These are phyloP conservation scores for Ciconia stormi DNA, from an alignment of 2,113 vertebrate genomes.

Conservation along the genomic window DNA sequence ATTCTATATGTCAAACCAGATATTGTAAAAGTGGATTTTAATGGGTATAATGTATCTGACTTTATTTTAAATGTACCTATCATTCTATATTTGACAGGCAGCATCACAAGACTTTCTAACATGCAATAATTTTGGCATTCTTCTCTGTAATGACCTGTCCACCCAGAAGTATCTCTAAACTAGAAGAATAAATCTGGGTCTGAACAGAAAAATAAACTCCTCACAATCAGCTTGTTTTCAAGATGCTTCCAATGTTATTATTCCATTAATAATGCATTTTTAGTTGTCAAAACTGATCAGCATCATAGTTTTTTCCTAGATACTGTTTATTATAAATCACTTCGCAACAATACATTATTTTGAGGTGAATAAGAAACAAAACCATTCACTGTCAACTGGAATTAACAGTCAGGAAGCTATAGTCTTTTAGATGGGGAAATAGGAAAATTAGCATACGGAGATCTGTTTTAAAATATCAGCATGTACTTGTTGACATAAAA, in stretches of 20 bases:
- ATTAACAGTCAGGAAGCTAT: constrained; percentile 62
- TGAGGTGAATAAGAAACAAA: constrained; percentile 70
- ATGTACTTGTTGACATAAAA: constrained; percentile 55
- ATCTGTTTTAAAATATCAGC: constrained; percentile 53
- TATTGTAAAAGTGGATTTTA: constrained; percentile 41
- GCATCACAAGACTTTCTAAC: neutral
- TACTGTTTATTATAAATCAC: constrained; percentile 75
- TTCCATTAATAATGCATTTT: constrained; percentile 82
- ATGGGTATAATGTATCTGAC: neutral
- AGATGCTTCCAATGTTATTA: constrained; percentile 70
- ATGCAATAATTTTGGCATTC: neutral
- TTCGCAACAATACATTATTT: constrained; percentile 71
- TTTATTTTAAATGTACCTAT: neutral
- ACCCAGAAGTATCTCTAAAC: constrained; percentile 39
- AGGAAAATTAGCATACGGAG: constrained; percentile 69
- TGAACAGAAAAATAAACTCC: constrained; percentile 56
- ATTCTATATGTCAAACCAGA: constrained; percentile 6
- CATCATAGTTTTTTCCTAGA: constrained; percentile 61
- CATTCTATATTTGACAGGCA: neutral
- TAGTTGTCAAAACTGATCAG: constrained; percentile 76
- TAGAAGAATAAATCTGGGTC: constrained; percentile 35
- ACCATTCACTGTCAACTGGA: constrained; percentile 66
- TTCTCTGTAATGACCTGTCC: constrained; percentile 37
- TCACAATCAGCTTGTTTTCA: constrained; percentile 60
- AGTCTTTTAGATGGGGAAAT: constrained; percentile 52